These are phyloP conservation scores for Mechanitis mazaeus DNA, from an alignment of 2,888 invertebrate genomes.

Conservation along the genomic window DNA sequence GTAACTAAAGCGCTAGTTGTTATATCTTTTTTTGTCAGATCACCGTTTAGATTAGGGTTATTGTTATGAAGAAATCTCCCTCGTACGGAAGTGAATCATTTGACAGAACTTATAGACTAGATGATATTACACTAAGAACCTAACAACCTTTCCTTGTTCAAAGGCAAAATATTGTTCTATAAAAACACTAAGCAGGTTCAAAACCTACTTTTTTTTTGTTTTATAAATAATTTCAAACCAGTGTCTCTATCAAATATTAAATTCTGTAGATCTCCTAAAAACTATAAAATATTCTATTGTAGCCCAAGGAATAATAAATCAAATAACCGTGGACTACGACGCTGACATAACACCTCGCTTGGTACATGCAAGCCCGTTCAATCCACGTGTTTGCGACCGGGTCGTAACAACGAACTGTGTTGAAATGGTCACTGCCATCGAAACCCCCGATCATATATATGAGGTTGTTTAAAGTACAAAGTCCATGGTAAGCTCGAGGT, in stretches of 20 bases:
- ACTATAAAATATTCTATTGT: too few relatives aligned
- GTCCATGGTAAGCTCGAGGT: slow-evolving; percentile 86
- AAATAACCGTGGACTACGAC: slow-evolving; percentile 79
- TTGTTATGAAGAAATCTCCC: too few relatives aligned
- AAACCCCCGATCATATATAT: slow-evolving; percentile 90
- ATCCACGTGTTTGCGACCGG: slow-evolving; percentile 86
- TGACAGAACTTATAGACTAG: neutral
- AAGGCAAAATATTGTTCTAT: too few relatives aligned
- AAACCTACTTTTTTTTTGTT: too few relatives aligned
- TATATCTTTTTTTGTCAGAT: too few relatives aligned
- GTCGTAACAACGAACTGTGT: slow-evolving; percentile 87
- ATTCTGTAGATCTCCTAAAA: too few relatives aligned
- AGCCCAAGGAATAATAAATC: neutral
- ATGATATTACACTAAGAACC: neutral
- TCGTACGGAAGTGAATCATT: neutral
- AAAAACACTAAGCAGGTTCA: too few relatives aligned
- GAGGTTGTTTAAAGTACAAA: slow-evolving; percentile 81
- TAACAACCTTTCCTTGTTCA: too few relatives aligned
- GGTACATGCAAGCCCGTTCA: slow-evolving; percentile 87
- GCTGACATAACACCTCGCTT: slow-evolving; percentile 87
- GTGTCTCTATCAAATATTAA: too few relatives aligned
- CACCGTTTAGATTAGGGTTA: too few relatives aligned
- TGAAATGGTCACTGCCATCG: slow-evolving; percentile 86
- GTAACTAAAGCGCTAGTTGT: too few relatives aligned
- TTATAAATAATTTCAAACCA: too few relatives aligned